Evolutionary conservation across 1,140 invertebrate species (phyloP).

Genomic region (Eriosoma lanigerum): DNA sequence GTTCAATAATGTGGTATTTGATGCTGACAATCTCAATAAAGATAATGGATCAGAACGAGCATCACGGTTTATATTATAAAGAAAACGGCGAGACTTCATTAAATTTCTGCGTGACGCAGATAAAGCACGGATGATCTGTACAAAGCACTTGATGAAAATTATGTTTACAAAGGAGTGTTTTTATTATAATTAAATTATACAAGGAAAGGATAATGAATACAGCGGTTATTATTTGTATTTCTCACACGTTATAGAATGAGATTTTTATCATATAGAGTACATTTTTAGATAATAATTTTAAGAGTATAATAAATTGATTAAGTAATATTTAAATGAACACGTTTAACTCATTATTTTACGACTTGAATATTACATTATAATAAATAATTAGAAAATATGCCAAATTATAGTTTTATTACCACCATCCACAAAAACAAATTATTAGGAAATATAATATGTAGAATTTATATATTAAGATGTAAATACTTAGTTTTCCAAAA

Average conservation of each 20-base stretch:
- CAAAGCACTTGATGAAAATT: constrained; percentile 25
- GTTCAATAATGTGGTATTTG: neutral
- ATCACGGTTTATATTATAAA: constrained; percentile 36
- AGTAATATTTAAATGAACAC: constrained; percentile 13
- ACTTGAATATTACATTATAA: no score
- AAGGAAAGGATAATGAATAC: constrained; percentile 6
- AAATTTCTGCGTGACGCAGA: constrained; percentile 19
- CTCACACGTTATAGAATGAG: neutral
- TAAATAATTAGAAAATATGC: no score
- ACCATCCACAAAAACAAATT: no score
- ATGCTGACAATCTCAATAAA: neutral
- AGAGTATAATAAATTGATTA: no score
- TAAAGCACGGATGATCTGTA: constrained; percentile 32
- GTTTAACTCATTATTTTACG: constrained; percentile 1
- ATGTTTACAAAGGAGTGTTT: constrained; percentile 42
- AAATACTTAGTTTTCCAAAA: no score
- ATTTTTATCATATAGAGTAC: no score
- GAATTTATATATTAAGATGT: no score
- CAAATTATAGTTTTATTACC: no score
- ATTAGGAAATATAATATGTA: no score
- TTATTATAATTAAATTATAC: constrained; percentile 17
- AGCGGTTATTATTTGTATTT: constrained; percentile 5
- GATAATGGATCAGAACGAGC: constrained; percentile 43
- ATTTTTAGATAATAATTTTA: no score
- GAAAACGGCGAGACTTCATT: neutral